Evolutionary conservation across 2,113 vertebrate genomes (phyloP).

Genomic region (Corydoras sp.): DNA sequence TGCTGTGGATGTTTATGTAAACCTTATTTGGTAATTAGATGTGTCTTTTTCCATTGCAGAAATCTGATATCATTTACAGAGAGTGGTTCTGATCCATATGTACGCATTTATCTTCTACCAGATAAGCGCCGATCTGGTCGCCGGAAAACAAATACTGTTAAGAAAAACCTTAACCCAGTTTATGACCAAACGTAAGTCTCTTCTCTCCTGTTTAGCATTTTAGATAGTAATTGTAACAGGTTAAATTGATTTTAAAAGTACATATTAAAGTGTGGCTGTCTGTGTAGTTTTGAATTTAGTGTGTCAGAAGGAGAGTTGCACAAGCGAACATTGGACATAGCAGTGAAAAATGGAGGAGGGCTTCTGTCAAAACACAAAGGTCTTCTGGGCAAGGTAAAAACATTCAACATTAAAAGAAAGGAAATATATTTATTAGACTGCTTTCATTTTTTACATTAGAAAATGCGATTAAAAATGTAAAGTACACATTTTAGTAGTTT

Average conservation of each 20-base stretch:
- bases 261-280: neutral
- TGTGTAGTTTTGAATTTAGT: constrained; percentile 83
- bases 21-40: too few species aligned
- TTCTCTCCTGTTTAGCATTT: neutral
- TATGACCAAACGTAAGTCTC: constrained; percentile 83
- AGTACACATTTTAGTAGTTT: too few species aligned
- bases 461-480: too few species aligned
- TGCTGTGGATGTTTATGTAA: too few species aligned
- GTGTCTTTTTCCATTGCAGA: constrained; percentile 54
- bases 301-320: constrained; percentile 83
- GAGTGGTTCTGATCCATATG: constrained; percentile 87
- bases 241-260: neutral
- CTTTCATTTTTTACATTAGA: too few species aligned
- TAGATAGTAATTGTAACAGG: neutral
- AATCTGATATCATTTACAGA: constrained; percentile 90
- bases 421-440: neutral
- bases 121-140: constrained; percentile 91
- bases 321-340: constrained; percentile 85
- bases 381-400: constrained; percentile 86
- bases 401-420: neutral
- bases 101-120: constrained; percentile 89
- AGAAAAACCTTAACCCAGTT: constrained; percentile 85
- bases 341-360: constrained; percentile 91
- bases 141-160: constrained; percentile 86
- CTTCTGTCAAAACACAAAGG: constrained; percentile 94